Conservation (phyloP, 2,113 vertebrate species). For the Ceyx margarethae region DNA sequence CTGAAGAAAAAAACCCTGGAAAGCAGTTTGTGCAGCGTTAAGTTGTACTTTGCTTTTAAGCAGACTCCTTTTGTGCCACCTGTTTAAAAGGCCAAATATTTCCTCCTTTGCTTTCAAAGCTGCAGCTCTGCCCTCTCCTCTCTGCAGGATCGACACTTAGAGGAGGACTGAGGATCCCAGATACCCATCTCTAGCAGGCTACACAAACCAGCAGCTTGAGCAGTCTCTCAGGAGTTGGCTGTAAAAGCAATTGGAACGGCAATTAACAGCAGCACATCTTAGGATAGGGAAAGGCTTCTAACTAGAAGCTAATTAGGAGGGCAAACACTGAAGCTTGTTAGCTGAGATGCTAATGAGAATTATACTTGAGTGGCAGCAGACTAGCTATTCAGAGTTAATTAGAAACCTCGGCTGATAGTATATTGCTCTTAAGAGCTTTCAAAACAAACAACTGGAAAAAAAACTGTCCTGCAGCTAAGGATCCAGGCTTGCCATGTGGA, state of each 20-base stretch:
- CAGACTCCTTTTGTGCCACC: not conserved
- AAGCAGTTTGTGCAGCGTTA: not conserved
- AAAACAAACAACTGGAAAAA: slow-evolving; percentile 62
- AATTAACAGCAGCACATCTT: slow-evolving; percentile 57
- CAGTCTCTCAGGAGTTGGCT: slow-evolving; percentile 27
- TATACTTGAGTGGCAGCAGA: slow-evolving; percentile 69
- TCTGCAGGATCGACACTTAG: not conserved
- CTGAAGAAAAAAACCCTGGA: not conserved
- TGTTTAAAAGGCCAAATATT: slow-evolving; percentile 8
- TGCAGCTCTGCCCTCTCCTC: not conserved
- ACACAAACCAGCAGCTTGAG: not conserved
- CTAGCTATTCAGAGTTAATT: slow-evolving; percentile 70
- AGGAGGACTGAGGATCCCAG: not conserved
- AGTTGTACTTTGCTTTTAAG: not conserved
- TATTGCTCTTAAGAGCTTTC: slow-evolving; percentile 66
- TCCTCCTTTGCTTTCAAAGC: not conserved
- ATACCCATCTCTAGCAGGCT: not conserved
- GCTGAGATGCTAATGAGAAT: slow-evolving; percentile 70
- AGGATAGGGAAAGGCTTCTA: slow-evolving; percentile 41
- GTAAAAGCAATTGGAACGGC: slow-evolving; percentile 54
- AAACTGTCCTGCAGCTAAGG: slow-evolving; percentile 58
- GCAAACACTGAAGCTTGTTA: slow-evolving; percentile 69
- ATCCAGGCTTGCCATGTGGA: not conserved
- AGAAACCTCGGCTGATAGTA: slow-evolving; percentile 63
- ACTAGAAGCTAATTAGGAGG: slow-evolving; percentile 69